Evolutionary conservation across 2,888 invertebrate genomes (phyloP).

Genomic region (Mellilla xanthometata): DNA sequence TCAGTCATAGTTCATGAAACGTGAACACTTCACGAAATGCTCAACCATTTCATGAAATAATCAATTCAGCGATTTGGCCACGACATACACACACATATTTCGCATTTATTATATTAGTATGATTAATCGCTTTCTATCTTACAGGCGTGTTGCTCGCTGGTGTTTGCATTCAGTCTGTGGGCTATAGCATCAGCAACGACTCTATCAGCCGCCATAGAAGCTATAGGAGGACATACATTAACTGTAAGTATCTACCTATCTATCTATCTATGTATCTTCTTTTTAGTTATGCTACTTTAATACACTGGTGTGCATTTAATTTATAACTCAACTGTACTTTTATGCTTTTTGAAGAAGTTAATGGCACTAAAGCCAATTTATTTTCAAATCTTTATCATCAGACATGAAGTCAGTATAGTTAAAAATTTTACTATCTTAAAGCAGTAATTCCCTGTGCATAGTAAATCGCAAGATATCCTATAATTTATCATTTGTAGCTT

Average conservation of each 20-base stretch:
- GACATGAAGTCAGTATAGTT: not conserved
- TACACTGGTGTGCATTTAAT: slow-evolving; percentile 21
- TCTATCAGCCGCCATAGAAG: slow-evolving; percentile 36
- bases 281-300: slow-evolving; percentile 4
- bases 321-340: not conserved
- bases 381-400: no score
- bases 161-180: slow-evolving; percentile 52
- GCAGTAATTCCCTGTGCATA: not conserved
- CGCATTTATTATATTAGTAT: no score
- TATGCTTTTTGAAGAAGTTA: not conserved
- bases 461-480: slow-evolving; percentile 20
- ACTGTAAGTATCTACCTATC: slow-evolving; percentile 39
- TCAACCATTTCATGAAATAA: no score
- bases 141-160: slow-evolving; percentile 42
- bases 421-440: not conserved
- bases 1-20: no score
- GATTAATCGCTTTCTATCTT: slow-evolving; percentile 24
- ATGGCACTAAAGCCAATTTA: no score
- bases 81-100: no score
- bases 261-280: no score
- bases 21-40: no score
- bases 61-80: no score
- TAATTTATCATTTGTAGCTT: slow-evolving; percentile 9
- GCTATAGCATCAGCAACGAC: slow-evolving; percentile 47
- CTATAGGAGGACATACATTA: slow-evolving; percentile 38